Evolutionary conservation across 2,888 invertebrate genomes (phyloP).

Genomic region (Apoda limacodes): DNA sequence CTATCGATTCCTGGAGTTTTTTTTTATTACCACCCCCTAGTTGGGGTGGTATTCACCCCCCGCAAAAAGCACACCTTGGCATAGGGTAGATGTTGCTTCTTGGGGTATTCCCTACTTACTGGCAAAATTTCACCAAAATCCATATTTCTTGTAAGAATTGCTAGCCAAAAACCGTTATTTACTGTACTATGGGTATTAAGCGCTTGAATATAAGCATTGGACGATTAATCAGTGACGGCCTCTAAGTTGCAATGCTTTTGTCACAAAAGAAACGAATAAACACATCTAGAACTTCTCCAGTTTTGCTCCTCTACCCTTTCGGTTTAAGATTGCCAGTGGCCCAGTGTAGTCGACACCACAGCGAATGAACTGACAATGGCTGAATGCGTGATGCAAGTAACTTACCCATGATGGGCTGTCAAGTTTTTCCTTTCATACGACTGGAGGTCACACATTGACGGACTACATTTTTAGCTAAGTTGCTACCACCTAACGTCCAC

Average conservation of each 20-base stretch:
- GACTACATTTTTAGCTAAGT: slow-evolving; percentile 11
- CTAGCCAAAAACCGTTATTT: no score
- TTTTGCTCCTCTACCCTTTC: slow-evolving; percentile 9
- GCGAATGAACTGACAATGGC: slow-evolving; percentile 3
- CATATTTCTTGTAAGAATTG: no score
- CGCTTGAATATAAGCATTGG: slow-evolving; percentile 8
- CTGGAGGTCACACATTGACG: slow-evolving; percentile 12
- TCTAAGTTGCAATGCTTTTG: slow-evolving; percentile 12
- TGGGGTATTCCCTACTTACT: no score
- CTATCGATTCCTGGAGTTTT: no score
- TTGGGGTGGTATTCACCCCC: no score
- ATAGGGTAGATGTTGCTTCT: no score
- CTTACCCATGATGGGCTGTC: no score
- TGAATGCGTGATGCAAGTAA: slow-evolving; percentile 7
- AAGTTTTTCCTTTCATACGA: slow-evolving; percentile 10
- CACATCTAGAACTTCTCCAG: slow-evolving; percentile 10
- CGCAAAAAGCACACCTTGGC: no score
- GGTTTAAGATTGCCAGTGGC: slow-evolving; percentile 9
- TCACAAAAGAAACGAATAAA: slow-evolving; percentile 15
- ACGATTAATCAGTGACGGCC: slow-evolving; percentile 8
- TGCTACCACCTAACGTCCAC: slow-evolving; percentile 13
- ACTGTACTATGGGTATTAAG: no score
- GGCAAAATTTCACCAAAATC: no score
- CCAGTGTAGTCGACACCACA: slow-evolving; percentile 13
- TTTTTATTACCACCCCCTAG: no score